Base-by-base conservation (phyloP, 2,113 vertebrate species). In the Notothenia coriiceps region DNA sequence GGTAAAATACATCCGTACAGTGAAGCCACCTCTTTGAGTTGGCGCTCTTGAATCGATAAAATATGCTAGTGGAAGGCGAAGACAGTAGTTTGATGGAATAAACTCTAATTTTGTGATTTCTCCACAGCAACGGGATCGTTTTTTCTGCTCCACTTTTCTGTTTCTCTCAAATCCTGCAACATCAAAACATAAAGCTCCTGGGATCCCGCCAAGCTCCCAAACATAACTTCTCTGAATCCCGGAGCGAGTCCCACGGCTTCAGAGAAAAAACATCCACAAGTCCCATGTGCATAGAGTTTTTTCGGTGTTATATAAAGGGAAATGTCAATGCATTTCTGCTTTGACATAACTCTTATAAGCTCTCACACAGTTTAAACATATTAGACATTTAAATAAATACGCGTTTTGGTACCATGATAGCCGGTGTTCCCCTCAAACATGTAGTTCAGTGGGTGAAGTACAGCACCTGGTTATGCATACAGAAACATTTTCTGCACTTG, bases 181-280 rank as follows among this genome's bases (percentile, higher is more conserved):
- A 85, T 90, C 86, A 89, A 86, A 89, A 87, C 57, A 15, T 0
- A 82, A 89, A 80, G 52, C 90, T 87, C 88, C 75, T 13, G 83
- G 90, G 91, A 91, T 68, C 13, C 43, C 44, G 57, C 64, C 72
- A 6, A 29, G 54, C 72, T 85, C 59, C 62, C n/a, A 54, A 90
- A 87, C 86, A 82, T 8, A 79, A 74, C 80, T 71, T 59, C 66
- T 49, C 11, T 59, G 55, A 63, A 76, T 82, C 56, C 84, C 25
- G n/a, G 46, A 62, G 70, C 17, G 20, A 81, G 74, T 49, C 18
- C 65, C 8, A 33, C 66, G 35, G 77, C 85, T 88, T 89, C 79
- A 70, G 61, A 85, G 61, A 22, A 59, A 7, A 47, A 71, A 75
- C 82, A 83, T 60, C 47, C 70, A 68, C 63, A 54, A 70, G 74